phyloP scores from a whole-genome alignment of 1,140 invertebrate genomes.

The Anoplolepis gracilipes region DNA sequence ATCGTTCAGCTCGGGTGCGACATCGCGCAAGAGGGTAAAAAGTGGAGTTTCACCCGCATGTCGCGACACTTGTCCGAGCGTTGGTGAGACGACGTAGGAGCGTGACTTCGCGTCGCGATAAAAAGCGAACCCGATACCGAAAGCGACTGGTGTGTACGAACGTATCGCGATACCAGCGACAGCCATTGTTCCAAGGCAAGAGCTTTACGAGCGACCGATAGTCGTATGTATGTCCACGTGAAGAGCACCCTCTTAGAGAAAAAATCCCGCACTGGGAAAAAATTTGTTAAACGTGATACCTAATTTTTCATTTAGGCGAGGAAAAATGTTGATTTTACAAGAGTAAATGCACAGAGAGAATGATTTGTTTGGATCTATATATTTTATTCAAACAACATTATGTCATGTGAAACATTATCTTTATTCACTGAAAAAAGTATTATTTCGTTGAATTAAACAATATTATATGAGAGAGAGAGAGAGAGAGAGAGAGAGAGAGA shows the following conservation, averaged over 20 bases:
- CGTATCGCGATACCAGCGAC: slow-evolving; percentile 61
- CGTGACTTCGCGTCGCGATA: slow-evolving; percentile 63
- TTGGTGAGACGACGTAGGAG: slow-evolving; percentile 33
- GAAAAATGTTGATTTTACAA: not conserved
- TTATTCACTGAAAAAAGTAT: no score
- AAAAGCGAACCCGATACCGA: slow-evolving; percentile 63
- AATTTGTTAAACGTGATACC: not conserved
- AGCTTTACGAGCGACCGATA: slow-evolving; percentile 69
- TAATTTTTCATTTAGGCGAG: not conserved
- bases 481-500: no score
- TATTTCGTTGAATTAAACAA: no score
- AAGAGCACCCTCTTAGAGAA: not conserved
- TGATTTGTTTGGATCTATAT: no score
- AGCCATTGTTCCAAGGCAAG: slow-evolving; percentile 64
- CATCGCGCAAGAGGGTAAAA: slow-evolving; percentile 6
- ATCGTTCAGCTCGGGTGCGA: not conserved
- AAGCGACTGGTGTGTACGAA: slow-evolving; percentile 51
- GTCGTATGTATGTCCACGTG: slow-evolving; percentile 43
- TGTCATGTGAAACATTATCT: no score
- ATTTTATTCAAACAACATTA: no score
- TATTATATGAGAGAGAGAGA: no score
- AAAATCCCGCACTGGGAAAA: not conserved
- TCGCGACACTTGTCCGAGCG: slow-evolving; percentile 54
- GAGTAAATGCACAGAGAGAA: no score
- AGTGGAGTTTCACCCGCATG: slow-evolving; percentile 51